Percentiles rank a stretch among this genome's conserved stretches.
phyloP scores from a whole-genome alignment of 2,797 vertebrate genomes.

The Ibycter americanus region DNA sequence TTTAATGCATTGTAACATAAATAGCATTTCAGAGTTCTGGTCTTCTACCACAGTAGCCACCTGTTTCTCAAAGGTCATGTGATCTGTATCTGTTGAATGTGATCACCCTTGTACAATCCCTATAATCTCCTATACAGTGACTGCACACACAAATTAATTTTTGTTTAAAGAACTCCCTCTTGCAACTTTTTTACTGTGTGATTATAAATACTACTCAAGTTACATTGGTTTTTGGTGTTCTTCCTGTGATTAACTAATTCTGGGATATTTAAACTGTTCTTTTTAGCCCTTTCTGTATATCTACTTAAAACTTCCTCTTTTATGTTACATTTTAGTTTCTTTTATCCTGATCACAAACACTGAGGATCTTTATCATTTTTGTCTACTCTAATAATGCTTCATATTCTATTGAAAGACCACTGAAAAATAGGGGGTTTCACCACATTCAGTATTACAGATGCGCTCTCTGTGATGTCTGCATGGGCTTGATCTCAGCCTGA shows the following conservation, averaged over 20 bases:
- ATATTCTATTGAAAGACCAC: background rate
- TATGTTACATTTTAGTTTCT: background rate
- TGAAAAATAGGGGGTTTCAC: background rate
- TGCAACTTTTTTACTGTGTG: background rate
- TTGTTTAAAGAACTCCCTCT: background rate
- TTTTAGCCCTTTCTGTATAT: background rate
- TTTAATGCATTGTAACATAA: background rate
- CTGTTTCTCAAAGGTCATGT: background rate
- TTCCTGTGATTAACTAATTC: background rate
- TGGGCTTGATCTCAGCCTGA: background rate
- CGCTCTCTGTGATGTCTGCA: background rate
- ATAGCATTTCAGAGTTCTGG: background rate
- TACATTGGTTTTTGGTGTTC: background rate
- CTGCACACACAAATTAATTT: background rate
- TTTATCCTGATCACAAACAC: background rate
- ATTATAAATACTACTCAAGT: background rate
- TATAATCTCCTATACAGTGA: background rate
- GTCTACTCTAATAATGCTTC: background rate
- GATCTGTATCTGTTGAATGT: background rate
- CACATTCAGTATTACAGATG: background rate
- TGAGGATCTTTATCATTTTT: background rate
- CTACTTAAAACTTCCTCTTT: background rate
- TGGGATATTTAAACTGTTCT: background rate
- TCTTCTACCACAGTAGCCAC: background rate
- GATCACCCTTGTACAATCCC: background rate